Base-by-base conservation (phyloP, 2,797 vertebrate genomes). In the Myiothlypis coronata region DNA sequence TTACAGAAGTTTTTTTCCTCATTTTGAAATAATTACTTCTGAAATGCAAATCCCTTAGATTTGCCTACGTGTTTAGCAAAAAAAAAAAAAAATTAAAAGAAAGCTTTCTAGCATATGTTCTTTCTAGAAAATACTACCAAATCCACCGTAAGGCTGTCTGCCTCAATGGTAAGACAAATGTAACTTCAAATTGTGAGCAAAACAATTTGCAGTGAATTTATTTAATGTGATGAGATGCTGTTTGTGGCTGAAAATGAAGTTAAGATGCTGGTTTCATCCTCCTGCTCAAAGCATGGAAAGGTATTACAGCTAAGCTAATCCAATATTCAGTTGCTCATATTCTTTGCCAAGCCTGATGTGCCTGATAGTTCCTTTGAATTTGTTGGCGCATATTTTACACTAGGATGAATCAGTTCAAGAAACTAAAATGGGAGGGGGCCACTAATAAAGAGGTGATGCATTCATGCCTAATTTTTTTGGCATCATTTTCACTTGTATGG, bases 21-120 rank as follows among this genome's bases (percentile, higher is more conserved):
- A 24, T 77, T 94, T 93, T 93, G 71, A 91, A 57, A 69, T 72
- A 74, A 83, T 93, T 94, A 55, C 16, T 94, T 89, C 64, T 70
- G 92, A 88, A 92, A 77, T 80, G 41, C 71, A 95, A 90, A 90
- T 89, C n/a, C 32, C 75, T 77, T 86, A 72, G 81, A 80, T 71
- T 93, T 95, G 39, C 87, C 27, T 89, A 85, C 14, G 11, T 71
- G 64, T 70, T 93, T 91, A 67, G 24, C 39, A 32, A 37, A 47
- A 47, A 70, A 83, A 47, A 44, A 49, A 52, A 71, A 81, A 47
- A 44, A 12, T 20, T 27, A 30, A 47, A 59, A 41, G 23, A 47
- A 37, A 6, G 11, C 21, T 55, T 89, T 78, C 47, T 50, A 60
- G 19, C 2, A 0, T 78, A 21, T 83, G 15, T 3, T 72, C 6